Conservation (phyloP, 2,888 invertebrate genomes). For the Terebella lapidaria region DNA sequence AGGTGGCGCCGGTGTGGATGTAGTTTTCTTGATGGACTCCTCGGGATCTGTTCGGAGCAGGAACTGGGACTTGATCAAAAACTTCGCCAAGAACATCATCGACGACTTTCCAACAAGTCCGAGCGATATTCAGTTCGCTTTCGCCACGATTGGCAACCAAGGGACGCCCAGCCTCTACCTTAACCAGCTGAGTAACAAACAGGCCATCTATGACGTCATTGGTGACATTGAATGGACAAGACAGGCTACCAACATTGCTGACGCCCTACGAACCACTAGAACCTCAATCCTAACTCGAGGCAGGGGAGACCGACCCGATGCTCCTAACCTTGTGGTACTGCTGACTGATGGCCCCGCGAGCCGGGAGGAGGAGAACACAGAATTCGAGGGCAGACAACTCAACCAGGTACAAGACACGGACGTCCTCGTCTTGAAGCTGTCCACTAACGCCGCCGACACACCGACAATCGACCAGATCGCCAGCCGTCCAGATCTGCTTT, state of each 20-base stretch:
- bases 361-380: no score
- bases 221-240: not conserved
- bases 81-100: not conserved
- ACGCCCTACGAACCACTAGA: not conserved
- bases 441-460: no score
- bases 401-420: no score
- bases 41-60: not conserved
- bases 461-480: no score
- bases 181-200: not conserved
- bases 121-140: not conserved
- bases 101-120: not conserved
- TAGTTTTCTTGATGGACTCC: not conserved
- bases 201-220: not conserved
- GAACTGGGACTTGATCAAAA: not conserved
- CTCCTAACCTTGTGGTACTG: no score
- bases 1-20: no score
- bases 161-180: not conserved
- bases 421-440: no score
- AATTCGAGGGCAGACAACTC: no score
- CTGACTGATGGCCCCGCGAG: no score
- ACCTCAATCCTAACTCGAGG: not conserved
- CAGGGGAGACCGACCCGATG: not conserved
- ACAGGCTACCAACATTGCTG: not conserved
- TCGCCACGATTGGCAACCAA: not conserved
- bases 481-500: no score